phyloP scores from a whole-genome alignment of 2,888 invertebrate species.

The Poecilus cupreus region DNA sequence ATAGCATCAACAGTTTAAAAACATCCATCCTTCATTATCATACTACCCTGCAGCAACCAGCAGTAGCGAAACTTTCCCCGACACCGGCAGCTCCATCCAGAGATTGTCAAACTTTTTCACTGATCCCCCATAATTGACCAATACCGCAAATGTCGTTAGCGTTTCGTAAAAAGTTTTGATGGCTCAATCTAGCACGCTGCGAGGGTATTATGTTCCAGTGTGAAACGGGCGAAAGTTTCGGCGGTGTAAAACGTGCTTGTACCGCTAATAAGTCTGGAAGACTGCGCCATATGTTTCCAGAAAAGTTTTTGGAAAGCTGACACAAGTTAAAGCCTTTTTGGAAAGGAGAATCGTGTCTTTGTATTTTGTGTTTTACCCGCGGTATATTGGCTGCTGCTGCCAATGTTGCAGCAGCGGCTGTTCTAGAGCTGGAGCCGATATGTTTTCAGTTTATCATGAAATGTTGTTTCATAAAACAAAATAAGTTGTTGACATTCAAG shows the following conservation, averaged over 20 bases:
- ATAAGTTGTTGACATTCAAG: background rate
- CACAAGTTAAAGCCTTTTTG: constrained; percentile 41
- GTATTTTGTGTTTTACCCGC: background rate
- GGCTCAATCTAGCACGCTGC: constrained; percentile 32
- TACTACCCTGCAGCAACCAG: background rate
- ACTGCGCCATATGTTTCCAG: constrained; percentile 65
- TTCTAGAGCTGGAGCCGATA: background rate
- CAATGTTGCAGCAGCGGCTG: background rate
- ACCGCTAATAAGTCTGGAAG: constrained; percentile 67
- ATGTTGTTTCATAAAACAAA: background rate
- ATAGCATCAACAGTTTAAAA: too few relatives aligned
- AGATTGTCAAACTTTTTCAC: constrained; percentile 38
- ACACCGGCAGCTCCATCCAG: background rate
- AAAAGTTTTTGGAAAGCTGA: constrained; percentile 50
- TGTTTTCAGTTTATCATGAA: background rate
- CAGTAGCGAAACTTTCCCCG: constrained; percentile 4
- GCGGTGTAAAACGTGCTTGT: constrained; percentile 66
- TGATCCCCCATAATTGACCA: constrained; percentile 40
- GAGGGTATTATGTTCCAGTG: constrained; percentile 33
- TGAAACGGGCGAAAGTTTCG: constrained; percentile 66
- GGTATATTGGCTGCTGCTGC: too few relatives aligned
- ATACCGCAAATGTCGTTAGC: constrained; percentile 41
- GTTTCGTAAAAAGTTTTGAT: constrained; percentile 43
- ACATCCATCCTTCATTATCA: constrained; percentile 5
- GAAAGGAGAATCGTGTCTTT: constrained; percentile 42